Conservation (phyloP, 1,140 invertebrate species). For the Daktulosphaira vitifoliae region DNA sequence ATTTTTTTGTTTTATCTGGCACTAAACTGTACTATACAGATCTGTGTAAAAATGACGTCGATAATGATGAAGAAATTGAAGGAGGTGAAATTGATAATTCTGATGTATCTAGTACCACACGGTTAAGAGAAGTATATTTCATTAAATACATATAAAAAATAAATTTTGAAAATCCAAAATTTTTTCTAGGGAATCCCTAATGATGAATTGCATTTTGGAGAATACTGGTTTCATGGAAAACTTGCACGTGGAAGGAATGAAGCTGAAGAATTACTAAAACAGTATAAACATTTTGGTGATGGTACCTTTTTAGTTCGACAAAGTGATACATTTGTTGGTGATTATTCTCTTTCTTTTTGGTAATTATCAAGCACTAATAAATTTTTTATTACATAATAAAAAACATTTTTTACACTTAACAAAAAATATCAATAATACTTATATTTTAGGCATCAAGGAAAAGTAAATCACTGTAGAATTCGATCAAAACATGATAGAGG, state of each 20-base stretch:
- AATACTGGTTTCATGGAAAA: slow-evolving; percentile 93
- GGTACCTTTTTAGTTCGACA: slow-evolving; percentile 91
- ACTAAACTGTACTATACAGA: slow-evolving; percentile 83
- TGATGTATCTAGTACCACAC: slow-evolving; percentile 16
- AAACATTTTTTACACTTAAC: neutral
- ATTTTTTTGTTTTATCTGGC: slow-evolving; percentile 89
- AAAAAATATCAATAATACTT: slow-evolving; percentile 16
- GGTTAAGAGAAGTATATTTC: slow-evolving; percentile 14
- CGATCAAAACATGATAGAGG: slow-evolving; percentile 81
- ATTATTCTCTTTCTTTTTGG: slow-evolving; percentile 92
- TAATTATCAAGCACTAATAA: too few species aligned
- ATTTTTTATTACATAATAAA: neutral
- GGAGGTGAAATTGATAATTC: slow-evolving; percentile 49
- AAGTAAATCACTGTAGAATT: slow-evolving; percentile 88
- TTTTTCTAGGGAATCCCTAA: slow-evolving; percentile 49
- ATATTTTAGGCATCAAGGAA: slow-evolving; percentile 59
- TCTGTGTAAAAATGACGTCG: slow-evolving; percentile 39
- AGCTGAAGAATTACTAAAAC: slow-evolving; percentile 63
- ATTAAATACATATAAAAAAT: neutral
- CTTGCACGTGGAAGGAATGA: slow-evolving; percentile 65
- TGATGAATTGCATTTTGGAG: slow-evolving; percentile 87
- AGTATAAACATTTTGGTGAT: slow-evolving; percentile 79
- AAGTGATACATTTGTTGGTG: slow-evolving; percentile 92
- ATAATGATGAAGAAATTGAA: slow-evolving; percentile 52
- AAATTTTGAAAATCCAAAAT: neutral